Evolutionary conservation across 1,140 invertebrate species (phyloP).

Genomic region (Amphibalanus amphitrite): DNA sequence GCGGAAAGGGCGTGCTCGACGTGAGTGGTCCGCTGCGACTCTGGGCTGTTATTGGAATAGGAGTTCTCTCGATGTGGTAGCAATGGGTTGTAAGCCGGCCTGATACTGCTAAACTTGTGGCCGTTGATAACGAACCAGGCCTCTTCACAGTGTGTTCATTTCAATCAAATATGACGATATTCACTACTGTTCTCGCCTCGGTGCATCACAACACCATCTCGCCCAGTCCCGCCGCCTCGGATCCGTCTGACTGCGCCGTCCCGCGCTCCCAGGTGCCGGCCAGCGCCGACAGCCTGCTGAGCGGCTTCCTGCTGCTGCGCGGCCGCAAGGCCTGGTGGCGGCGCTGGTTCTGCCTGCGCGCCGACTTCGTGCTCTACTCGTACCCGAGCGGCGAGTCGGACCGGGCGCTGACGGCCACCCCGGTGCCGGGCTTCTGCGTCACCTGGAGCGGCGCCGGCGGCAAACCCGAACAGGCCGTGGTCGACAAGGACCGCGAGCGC

Average conservation of each 20-base stretch:
- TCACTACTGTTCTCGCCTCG: no score
- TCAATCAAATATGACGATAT: no score
- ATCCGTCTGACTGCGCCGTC: neutral
- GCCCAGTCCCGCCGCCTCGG: no score
- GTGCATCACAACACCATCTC: no score
- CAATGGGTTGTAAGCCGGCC: no score
- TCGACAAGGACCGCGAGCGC: slow-evolving; percentile 27
- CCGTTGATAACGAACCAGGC: no score
- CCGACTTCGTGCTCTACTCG: slow-evolving; percentile 44
- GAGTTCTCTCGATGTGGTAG: no score
- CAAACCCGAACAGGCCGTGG: slow-evolving; percentile 20
- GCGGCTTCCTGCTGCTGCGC: slow-evolving; percentile 38
- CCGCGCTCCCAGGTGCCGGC: slow-evolving; percentile 34
- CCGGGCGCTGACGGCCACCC: slow-evolving; percentile 40
- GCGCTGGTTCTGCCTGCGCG: slow-evolving; percentile 40
- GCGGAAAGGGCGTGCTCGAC: slow-evolving; percentile 1
- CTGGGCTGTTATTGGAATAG: no score
- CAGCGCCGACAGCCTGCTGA: slow-evolving; percentile 32
- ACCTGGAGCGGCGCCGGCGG: slow-evolving; percentile 26
- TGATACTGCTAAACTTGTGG: no score
- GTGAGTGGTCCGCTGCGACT: neutral
- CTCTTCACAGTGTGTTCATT: no score
- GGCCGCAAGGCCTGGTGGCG: slow-evolving; percentile 38
- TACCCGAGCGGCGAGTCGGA: slow-evolving; percentile 28
- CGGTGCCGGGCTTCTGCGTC: slow-evolving; percentile 37